A percentile compares a stretch with the other conserved stretches of the same genome.
These are phyloP conservation scores for Eurois occulta DNA, from an alignment of 2,888 invertebrate genomes.

Conservation along the genomic window DNA sequence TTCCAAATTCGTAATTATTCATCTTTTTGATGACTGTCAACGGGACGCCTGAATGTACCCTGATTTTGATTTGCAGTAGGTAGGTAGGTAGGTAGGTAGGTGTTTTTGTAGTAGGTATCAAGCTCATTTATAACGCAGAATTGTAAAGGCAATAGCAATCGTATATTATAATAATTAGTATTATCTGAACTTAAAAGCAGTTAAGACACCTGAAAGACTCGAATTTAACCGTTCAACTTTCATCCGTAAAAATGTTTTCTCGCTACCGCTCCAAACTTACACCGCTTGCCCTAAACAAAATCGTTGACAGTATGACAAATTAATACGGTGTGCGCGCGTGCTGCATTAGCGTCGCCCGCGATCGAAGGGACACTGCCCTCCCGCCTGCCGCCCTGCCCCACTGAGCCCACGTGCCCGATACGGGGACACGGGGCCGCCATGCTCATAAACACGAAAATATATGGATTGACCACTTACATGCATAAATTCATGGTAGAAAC, in stretches of 20 bases:
- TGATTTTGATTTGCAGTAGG: background rate
- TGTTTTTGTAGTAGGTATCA: background rate
- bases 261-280: conserved; percentile 38
- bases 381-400: conserved; percentile 32
- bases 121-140: background rate
- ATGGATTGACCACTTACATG: conserved; percentile 47
- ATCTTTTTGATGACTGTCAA: background rate
- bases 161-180: background rate
- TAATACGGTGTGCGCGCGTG: conserved; percentile 64
- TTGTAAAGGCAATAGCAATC: background rate
- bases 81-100: too few relatives aligned
- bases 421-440: conserved; percentile 24
- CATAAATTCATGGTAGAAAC: conserved; percentile 39
- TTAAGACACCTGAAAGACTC: background rate
- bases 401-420: conserved; percentile 38
- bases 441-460: conserved; percentile 54
- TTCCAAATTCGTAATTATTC: background rate
- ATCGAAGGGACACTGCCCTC: conserved; percentile 65
- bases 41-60: background rate
- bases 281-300: conserved; percentile 40
- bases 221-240: background rate
- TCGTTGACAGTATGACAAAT: conserved; percentile 69
- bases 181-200: background rate
- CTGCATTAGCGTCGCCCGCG: conserved; percentile 58
- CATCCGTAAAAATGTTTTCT: background rate